These are phyloP conservation scores for Eulemur coronatus DNA, from an alignment of 2,797 vertebrate species.

Conservation along the genomic window DNA sequence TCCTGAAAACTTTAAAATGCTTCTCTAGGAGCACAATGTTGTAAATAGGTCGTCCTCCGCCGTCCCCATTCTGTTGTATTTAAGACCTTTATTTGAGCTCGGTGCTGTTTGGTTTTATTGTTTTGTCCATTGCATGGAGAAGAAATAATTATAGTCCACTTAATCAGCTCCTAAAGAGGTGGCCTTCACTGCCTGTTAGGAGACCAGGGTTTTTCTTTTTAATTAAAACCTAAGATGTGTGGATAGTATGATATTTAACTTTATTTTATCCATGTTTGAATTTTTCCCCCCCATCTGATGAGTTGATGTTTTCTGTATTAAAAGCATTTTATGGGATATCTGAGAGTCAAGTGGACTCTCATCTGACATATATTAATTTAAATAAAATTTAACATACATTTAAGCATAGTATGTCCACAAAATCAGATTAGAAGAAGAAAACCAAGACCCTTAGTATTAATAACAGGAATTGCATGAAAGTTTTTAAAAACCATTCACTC, in stretches of 20 bases:
- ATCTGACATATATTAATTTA: background rate
- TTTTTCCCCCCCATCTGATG: background rate
- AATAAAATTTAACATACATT: background rate
- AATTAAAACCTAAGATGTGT: conserved; percentile 5
- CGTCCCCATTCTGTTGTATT: background rate
- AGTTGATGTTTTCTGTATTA: background rate
- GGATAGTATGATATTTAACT: background rate
- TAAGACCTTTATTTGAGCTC: background rate
- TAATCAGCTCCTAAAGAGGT: background rate
- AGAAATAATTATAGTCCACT: background rate
- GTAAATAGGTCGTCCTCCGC: background rate
- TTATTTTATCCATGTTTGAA: background rate
- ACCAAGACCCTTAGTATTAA: background rate
- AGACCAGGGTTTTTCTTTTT: background rate
- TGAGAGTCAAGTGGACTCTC: conserved; percentile 8
- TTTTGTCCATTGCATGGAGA: background rate
- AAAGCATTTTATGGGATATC: background rate
- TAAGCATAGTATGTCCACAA: background rate
- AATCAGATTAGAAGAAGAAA: background rate
- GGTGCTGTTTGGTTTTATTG: background rate
- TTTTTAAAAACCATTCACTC: background rate
- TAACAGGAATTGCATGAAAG: background rate
- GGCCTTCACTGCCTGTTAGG: background rate
- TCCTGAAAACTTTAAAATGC: background rate
- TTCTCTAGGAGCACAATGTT: background rate